These are phyloP conservation scores for Agapornis canus DNA, from an alignment of 2,797 vertebrate genomes.

Conservation along the genomic window DNA sequence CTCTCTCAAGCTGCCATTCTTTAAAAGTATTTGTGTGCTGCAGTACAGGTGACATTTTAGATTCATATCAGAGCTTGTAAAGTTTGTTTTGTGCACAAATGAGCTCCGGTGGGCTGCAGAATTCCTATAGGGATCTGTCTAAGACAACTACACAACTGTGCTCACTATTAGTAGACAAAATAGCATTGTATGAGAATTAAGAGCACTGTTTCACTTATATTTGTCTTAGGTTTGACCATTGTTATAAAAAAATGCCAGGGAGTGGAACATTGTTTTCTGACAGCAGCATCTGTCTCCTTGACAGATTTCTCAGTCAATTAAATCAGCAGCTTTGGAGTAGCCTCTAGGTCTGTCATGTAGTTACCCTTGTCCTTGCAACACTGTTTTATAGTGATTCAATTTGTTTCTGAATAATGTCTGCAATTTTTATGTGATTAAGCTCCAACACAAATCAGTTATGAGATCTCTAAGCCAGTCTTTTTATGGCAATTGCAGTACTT, in stretches of 20 bases:
- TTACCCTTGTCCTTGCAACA: background rate
- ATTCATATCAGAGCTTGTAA: background rate
- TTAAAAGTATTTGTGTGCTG: background rate
- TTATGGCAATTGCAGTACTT: conserved; percentile 3
- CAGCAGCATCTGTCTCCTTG: conserved; percentile 20
- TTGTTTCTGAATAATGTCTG: conserved; percentile 60
- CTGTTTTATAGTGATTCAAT: conserved; percentile 48
- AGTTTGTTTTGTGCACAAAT: background rate
- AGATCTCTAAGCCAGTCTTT: conserved; percentile 40
- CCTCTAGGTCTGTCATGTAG: conserved; percentile 9
- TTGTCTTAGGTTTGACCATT: background rate
- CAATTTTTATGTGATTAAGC: conserved; percentile 56
- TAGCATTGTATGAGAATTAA: background rate
- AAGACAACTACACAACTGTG: background rate
- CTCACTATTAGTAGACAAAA: background rate
- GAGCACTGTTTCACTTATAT: background rate
- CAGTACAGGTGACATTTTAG: background rate
- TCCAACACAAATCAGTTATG: conserved; percentile 44
- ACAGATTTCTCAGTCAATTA: conserved; percentile 17
- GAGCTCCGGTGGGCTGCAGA: background rate
- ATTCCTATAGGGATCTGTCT: background rate
- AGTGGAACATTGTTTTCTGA: background rate
- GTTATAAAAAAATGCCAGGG: background rate
- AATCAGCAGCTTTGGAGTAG: conserved; percentile 7
- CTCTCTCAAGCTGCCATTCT: background rate